phyloP scores from a whole-genome alignment of 2,888 invertebrate species.

The Aleiodes testaceus region DNA sequence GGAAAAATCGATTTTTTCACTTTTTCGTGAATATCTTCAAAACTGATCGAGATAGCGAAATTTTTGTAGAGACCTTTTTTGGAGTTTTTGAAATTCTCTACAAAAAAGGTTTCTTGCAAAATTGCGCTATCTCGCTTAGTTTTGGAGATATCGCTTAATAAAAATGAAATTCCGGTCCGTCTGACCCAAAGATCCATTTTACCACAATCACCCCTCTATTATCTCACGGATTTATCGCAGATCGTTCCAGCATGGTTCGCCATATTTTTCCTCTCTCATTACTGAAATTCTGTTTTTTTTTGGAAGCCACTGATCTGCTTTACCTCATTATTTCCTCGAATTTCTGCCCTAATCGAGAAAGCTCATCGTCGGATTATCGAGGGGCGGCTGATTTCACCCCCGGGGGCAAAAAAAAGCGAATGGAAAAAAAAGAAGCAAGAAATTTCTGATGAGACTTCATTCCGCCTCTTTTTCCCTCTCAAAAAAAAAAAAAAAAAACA shows the following conservation, averaged over 20 bases:
- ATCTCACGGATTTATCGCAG: neutral
- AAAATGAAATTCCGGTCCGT: no score
- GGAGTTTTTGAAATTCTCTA: no score
- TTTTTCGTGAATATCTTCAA: no score
- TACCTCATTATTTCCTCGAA: slow-evolving; percentile 52
- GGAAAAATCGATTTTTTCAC: no score
- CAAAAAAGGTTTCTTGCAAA: no score
- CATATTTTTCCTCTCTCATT: slow-evolving; percentile 21
- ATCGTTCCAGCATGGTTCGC: slow-evolving; percentile 22
- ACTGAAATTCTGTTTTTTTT: slow-evolving; percentile 12
- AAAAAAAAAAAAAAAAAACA: slow-evolving; percentile 1
- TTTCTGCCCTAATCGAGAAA: slow-evolving; percentile 51
- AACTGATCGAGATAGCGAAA: no score
- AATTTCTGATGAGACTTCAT: slow-evolving; percentile 16
- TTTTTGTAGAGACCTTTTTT: no score
- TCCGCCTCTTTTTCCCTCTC: neutral
- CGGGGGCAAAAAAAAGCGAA: slow-evolving; percentile 4
- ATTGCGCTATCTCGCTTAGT: no score
- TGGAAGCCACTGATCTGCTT: slow-evolving; percentile 35
- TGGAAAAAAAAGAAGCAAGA: neutral
- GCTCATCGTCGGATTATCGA: slow-evolving; percentile 53
- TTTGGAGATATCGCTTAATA: no score
- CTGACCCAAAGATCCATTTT: no score
- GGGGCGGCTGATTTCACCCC: slow-evolving; percentile 42
- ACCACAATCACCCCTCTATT: neutral